These are phyloP conservation scores for Heliangelus exortis DNA, from an alignment of 2,797 vertebrate genomes.

Conservation along the genomic window DNA sequence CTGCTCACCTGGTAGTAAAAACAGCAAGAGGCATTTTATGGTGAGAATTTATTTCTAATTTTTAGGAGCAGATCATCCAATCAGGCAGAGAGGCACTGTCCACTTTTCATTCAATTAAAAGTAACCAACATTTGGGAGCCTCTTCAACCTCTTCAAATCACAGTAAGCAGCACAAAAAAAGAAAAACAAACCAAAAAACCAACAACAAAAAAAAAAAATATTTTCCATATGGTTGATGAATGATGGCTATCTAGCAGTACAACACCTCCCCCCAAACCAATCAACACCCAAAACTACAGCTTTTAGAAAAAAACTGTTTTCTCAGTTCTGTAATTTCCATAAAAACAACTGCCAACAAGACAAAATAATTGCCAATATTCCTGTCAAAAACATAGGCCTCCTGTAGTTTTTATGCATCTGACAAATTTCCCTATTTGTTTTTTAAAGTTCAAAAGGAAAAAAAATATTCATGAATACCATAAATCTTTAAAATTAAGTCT, in stretches of 20 bases:
- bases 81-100: not conserved
- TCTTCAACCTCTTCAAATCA: not conserved
- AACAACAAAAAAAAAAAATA: not conserved
- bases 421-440: not conserved
- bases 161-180: not conserved
- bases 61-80: not conserved
- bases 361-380: not conserved
- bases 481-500: not conserved
- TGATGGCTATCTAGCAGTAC: not conserved
- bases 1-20: not conserved
- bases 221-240: not conserved
- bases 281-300: not conserved
- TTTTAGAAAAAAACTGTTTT: not conserved
- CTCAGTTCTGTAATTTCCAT: not conserved
- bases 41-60: not conserved
- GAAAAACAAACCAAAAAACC: no score
- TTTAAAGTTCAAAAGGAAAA: not conserved
- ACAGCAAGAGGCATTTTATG: not conserved
- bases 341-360: not conserved
- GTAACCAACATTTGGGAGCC: not conserved
- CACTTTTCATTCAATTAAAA: not conserved
- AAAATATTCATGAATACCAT: not conserved
- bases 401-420: not conserved
- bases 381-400: not conserved
- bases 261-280: not conserved